A percentile compares a stretch with the other conserved stretches of the same genome.
Conservation (phyloP, 2,797 vertebrate species). For the Pipistrellus pipistrellus region DNA sequence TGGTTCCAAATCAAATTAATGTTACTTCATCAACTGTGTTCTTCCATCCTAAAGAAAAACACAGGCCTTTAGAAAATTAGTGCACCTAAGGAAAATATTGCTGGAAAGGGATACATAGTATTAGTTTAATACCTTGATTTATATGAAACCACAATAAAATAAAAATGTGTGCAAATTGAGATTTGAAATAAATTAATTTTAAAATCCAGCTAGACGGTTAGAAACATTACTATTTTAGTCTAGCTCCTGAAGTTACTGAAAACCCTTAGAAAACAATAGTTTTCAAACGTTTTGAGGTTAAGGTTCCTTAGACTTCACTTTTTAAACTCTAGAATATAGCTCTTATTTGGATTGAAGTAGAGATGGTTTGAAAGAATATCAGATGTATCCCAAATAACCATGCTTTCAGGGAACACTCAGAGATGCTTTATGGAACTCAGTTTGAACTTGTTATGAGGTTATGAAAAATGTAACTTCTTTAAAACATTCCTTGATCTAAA, state of each 20-base stretch:
- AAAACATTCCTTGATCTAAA: constrained; percentile 28
- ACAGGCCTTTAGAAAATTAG: neutral
- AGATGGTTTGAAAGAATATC: constrained; percentile 12
- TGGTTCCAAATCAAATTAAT: constrained; percentile 35
- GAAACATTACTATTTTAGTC: neutral
- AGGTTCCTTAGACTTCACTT: neutral
- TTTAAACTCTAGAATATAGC: constrained; percentile 7
- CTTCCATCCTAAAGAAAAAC: neutral
- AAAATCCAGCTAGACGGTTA: neutral
- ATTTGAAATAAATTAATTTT: constrained; percentile 52
- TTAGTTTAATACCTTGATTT: constrained; percentile 22
- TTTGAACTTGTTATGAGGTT: neutral
- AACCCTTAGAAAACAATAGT: constrained; percentile 1
- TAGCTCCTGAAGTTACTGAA: constrained; percentile 10
- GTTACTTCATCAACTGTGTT: constrained; percentile 18
- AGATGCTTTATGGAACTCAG: neutral
- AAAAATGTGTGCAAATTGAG: constrained; percentile 54
- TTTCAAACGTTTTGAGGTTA: constrained; percentile 1
- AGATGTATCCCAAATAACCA: neutral
- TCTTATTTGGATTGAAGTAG: constrained; percentile 22
- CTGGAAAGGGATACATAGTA: neutral
- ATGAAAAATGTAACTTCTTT: constrained; percentile 35
- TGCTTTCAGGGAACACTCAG: neutral
- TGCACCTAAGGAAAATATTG: neutral
- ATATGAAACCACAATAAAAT: constrained; percentile 49